Percentiles rank a stretch among this genome's conserved stretches.
phyloP scores from a whole-genome alignment of 2,888 invertebrate genomes.

The Epicampocera succincta region DNA sequence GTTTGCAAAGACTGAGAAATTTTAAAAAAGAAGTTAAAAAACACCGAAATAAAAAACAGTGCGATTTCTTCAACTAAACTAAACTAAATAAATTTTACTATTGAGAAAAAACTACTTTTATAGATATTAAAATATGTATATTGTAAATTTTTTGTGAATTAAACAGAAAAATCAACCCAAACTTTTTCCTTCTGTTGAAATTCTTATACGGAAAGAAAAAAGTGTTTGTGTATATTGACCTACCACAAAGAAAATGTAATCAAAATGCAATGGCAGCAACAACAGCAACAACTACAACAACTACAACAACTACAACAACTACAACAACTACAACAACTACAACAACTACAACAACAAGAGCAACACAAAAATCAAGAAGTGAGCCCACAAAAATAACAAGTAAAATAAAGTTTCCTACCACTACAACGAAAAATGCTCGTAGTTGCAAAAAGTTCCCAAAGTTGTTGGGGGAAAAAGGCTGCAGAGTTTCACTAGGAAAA shows the following conservation, averaged over 20 bases:
- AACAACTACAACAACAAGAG: too few species aligned
- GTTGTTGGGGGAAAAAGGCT: constrained; percentile 32
- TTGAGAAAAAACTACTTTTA: too few species aligned
- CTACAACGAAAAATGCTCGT: constrained; percentile 25
- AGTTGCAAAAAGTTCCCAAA: neutral
- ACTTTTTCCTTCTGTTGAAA: constrained; percentile 25
- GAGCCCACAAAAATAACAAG: constrained; percentile 34
- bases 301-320: neutral
- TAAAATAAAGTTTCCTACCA: constrained; percentile 58
- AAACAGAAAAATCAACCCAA: constrained; percentile 7
- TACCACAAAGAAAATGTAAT: constrained; percentile 81
- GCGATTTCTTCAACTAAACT: constrained; percentile 2
- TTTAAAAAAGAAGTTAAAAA: constrained; percentile 19
- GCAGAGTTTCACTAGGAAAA: constrained; percentile 43
- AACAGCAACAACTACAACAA: constrained; percentile 17
- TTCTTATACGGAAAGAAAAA: constrained; percentile 46
- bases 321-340: too few species aligned
- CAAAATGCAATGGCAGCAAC: constrained; percentile 74
- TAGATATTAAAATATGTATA: neutral
- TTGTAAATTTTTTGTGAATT: neutral
- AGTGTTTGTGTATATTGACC: constrained; percentile 75
- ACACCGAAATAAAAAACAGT: constrained; percentile 9
- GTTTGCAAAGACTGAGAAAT: constrained; percentile 65
- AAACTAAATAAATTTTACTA: too few species aligned
- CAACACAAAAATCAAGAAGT: constrained; percentile 17